Evolutionary conservation across 1,140 invertebrate genomes (phyloP).

Genomic region (Bombus waltoni): DNA sequence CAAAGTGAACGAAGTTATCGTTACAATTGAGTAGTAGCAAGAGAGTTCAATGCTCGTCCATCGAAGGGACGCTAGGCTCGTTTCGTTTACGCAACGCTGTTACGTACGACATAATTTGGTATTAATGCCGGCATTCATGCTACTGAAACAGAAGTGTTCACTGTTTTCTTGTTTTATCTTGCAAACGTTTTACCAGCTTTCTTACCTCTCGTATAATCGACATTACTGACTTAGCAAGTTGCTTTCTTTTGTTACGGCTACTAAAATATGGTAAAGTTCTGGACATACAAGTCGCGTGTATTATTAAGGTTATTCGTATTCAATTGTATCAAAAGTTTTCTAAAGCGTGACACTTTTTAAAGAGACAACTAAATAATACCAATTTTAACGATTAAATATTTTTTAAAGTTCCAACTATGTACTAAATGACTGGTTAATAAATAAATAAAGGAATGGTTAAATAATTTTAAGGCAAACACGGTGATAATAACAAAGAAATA

Average conservation of each 20-base stretch:
- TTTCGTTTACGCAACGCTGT: slow-evolving; percentile 53
- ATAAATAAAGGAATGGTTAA: background rate
- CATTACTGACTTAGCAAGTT: background rate
- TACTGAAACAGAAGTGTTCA: background rate
- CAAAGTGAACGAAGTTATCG: slow-evolving; percentile 18
- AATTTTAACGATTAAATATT: background rate
- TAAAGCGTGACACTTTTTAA: background rate
- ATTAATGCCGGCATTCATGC: slow-evolving; percentile 8
- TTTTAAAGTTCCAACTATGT: background rate
- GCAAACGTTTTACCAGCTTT: background rate
- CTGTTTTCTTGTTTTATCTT: background rate
- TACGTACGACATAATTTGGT: slow-evolving; percentile 42
- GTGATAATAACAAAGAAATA: too few relatives aligned
- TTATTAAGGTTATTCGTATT: too few relatives aligned
- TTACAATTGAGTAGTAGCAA: slow-evolving; percentile 34
- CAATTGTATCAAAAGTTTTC: background rate
- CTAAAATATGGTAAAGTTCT: background rate
- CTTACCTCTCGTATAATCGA: background rate
- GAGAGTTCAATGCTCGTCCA: slow-evolving; percentile 51
- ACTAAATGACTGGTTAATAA: background rate
- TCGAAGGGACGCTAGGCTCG: slow-evolving; percentile 54
- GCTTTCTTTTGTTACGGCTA: background rate
- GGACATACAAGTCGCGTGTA: too few relatives aligned
- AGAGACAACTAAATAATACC: background rate
- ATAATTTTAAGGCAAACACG: background rate